These are phyloP conservation scores for Montipora efflorescens DNA, from an alignment of 64 coral and sea anemone species.

Conservation along the genomic window DNA sequence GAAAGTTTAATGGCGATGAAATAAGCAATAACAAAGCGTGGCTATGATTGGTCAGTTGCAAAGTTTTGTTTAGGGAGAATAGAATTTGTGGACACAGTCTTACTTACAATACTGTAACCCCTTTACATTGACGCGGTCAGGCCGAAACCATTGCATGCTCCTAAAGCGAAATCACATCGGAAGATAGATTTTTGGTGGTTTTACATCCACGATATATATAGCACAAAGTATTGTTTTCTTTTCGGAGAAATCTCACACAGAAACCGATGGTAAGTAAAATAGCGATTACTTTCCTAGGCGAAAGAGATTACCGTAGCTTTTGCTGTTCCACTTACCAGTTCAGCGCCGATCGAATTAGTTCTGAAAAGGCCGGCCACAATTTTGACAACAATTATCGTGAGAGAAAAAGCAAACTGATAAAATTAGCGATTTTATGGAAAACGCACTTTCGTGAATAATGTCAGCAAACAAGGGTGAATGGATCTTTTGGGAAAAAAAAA, in stretches of 20 bases:
- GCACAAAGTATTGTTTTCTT: not conserved
- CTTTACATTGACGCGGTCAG: not conserved
- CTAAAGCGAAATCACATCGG: not conserved
- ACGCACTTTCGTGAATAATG: not conserved
- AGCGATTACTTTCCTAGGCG: not conserved
- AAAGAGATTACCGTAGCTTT: too few species aligned
- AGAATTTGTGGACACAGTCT: not conserved
- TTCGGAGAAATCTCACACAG: not conserved
- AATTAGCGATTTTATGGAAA: constrained; percentile 18
- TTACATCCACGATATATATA: not conserved
- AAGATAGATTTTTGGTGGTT: not conserved
- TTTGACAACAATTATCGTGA: constrained; percentile 12
- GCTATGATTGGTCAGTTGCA: not conserved
- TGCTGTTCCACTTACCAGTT: not conserved
- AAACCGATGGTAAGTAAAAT: not conserved
- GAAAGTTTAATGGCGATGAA: constrained; percentile 19
- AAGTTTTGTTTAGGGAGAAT: constrained; percentile 16
- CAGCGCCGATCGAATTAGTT: not conserved
- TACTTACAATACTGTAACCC: not conserved
- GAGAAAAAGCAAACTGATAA: not conserved
- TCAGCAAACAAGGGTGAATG: too few species aligned
- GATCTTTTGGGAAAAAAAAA: not conserved
- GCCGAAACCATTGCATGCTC: not conserved
- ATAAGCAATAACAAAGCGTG: constrained; percentile 4
- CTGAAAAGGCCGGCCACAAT: not conserved